These are phyloP conservation scores for Notothenia rossii DNA, from an alignment of 2,113 vertebrate genomes.

Conservation along the genomic window DNA sequence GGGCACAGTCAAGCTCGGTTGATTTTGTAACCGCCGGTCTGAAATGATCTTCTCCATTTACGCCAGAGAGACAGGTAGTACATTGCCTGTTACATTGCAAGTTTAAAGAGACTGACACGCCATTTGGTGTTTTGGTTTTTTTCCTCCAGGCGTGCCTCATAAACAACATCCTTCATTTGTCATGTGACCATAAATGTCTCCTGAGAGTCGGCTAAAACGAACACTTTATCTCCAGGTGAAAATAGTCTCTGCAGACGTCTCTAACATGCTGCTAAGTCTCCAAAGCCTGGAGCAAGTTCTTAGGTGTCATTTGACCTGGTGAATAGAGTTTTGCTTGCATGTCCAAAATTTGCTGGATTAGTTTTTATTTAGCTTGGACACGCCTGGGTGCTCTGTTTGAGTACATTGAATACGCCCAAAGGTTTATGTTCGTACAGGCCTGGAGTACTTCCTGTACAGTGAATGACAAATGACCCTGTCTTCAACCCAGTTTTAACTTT, in stretches of 20 bases:
- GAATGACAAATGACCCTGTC: not conserved
- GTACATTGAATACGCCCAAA: constrained; percentile 3
- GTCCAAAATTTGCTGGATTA: constrained; percentile 17
- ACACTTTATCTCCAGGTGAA: constrained; percentile 34
- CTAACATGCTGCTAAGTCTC: constrained; percentile 19
- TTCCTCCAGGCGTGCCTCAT: not conserved
- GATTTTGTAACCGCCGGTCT: constrained; percentile 48
- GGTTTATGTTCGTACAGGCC: not conserved
- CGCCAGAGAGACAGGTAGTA: constrained; percentile 29
- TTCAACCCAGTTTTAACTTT: not conserved
- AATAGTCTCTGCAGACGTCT: constrained; percentile 27
- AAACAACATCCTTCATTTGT: constrained; percentile 49
- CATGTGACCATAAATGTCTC: constrained; percentile 36
- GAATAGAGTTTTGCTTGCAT: constrained; percentile 23
- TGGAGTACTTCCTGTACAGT: not conserved
- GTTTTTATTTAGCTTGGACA: not conserved
- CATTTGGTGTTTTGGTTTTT: not conserved
- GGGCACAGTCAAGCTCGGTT: constrained; percentile 44
- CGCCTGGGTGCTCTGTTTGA: constrained; percentile 10
- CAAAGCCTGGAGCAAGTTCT: constrained; percentile 17
- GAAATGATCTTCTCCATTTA: constrained; percentile 42
- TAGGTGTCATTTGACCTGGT: constrained; percentile 12
- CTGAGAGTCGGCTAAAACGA: constrained; percentile 19
- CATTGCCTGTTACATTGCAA: constrained; percentile 24
- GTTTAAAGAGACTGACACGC: constrained; percentile 19